Evolutionary conservation across 1,140 invertebrate genomes (phyloP), one percentile per base, ranked within the genome.

Genomic region (Oreohelix idahoensis): DNA sequence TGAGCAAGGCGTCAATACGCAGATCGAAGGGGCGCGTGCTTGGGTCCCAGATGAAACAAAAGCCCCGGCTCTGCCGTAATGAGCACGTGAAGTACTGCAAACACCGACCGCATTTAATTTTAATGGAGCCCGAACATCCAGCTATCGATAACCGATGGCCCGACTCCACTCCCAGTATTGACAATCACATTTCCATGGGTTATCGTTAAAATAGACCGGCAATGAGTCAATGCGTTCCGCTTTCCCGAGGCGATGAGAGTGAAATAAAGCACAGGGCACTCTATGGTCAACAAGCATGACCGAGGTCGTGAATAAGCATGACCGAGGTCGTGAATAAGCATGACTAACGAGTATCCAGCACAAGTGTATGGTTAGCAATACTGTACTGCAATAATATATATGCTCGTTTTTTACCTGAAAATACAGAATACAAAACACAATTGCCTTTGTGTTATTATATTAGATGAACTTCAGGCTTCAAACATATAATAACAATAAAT

Each of bases 91-190:
- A 66, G 29, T 32, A 66, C n/a, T 66, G 63, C 63, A 66, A 66
- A 66, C 63, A 66, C n/a, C 63, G 63, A 66, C 17, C 63, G 4
- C 63, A 66, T 66, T 66, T 66, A 66, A 66, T 66, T 66, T 66
- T 29, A 66, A 66, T 66, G 63, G 63, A 29, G 63, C 63, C 63
- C 63, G 20, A 66, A 32, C 63, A 66, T 29, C 63, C n/a, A 29
- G 63, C 0, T 35, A 66, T 66, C 63, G 63, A 66, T 66, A 66
- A 66, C 63, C 29, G 63, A 66, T 66, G 1, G 63, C 63, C 17
- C 17, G n/a, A 11, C 17, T 66, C 63, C 63, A 66, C 63, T 35
- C 5, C 63, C 29, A 66, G 63, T 35, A 66, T 66, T 66, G 29
- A 66, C 63, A 66, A 66, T 32, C 63, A 66, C 63, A 66, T 66